Base-by-base conservation (phyloP, 1,140 invertebrate genomes). In the Thaumetopoea pityocampa region DNA sequence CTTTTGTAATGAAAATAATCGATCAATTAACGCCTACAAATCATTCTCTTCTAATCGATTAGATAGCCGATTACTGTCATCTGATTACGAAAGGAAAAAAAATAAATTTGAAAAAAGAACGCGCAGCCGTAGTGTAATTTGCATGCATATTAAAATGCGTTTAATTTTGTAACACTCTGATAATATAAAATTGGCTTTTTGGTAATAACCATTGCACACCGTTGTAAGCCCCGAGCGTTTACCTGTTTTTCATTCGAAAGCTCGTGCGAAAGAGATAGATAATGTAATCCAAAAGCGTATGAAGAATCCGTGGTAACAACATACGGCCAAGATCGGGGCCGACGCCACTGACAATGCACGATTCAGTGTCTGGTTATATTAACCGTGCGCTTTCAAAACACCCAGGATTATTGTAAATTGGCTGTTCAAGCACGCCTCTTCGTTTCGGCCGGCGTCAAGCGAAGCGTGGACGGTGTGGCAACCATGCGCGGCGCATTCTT, bases 401-500 rank as follows among this genome's bases (percentile, higher is more conserved):
- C 50, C 37, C 35, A 36, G 47, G 50, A 48, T 47, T 53, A 55
- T 51, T 49, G 51, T 47, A 51, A 48, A 53, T 51, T 51, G 34
- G 40, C 33, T 43, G 45, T 41, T 53, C 46, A 22, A 48, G 33
- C 37, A 30, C 29, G 45, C 29, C 70, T 71, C 51, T 53, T 29
- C 33, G 55, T 49, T 64, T 78, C 52, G 45, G 59, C 36, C 56
- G 71, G 56, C 15, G 65, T 56, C 42, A 43, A 54, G 29, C 47
- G 52, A 59, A 71, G 66, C 69, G 62, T 55, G 64, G 64, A 50
- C 70, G 67, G 67, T 69, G 67, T 71, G 59, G 72, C 74, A 68
- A 76, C 74, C 63, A 69, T 82, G 78, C 78, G 78, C 74, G 53
- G 78, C 74, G 74, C 78, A 82, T 79, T 78, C 78, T 76, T 71